Conservation (phyloP, 2,797 vertebrate genomes). For the Pteropus rufus region DNA sequence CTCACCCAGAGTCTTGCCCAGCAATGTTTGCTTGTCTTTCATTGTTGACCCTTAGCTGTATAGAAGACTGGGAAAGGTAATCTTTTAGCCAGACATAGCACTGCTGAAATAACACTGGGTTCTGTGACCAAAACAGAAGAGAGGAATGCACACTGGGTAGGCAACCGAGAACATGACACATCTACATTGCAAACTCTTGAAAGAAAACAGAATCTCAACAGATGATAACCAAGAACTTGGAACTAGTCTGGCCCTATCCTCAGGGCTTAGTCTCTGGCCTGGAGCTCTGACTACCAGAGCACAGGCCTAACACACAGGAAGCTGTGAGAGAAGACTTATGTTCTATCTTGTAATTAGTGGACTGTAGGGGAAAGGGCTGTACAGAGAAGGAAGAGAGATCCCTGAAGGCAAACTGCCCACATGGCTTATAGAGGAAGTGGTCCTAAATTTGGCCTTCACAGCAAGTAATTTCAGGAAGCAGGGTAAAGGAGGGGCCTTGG, state of each 20-base stretch:
- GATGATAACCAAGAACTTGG: background rate
- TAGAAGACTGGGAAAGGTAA: background rate
- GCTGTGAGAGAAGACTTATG: accelerated
- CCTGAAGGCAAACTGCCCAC: accelerated
- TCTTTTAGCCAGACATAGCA: background rate
- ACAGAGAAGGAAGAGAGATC: background rate
- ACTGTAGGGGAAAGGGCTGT: background rate
- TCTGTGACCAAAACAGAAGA: background rate
- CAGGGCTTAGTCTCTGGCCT: background rate
- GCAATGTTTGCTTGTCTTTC: background rate
- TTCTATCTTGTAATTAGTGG: background rate
- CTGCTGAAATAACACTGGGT: background rate
- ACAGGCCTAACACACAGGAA: background rate
- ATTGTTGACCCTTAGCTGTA: background rate
- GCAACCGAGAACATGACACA: background rate
- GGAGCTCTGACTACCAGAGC: background rate
- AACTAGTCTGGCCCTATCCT: background rate
- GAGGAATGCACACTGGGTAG: background rate
- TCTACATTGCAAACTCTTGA: background rate
- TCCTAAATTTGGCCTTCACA: background rate
- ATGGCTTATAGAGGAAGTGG: background rate
- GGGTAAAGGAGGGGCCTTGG: background rate
- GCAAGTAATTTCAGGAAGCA: background rate
- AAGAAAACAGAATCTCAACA: background rate
- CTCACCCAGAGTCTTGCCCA: background rate